Conservation (phyloP, 2,888 invertebrate species). For the Caenorhabditis virilis region DNA sequence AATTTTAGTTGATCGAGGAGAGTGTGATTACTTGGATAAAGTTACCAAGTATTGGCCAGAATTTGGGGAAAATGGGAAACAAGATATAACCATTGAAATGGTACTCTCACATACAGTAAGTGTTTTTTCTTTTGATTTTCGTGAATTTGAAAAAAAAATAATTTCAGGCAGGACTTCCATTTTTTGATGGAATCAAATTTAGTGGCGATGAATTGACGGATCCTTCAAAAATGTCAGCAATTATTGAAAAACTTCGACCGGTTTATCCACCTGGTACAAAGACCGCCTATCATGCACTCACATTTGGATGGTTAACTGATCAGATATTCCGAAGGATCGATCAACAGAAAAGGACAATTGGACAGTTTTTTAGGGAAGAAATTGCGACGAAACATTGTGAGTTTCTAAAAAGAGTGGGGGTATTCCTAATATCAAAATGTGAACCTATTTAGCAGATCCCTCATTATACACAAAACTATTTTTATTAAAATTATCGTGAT, state of each 20-base stretch:
- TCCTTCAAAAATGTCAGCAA: constrained; percentile 60
- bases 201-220: constrained; percentile 60
- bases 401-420: too few species aligned
- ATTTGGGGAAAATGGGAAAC: constrained; percentile 70
- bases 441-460: too few species aligned
- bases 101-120: constrained; percentile 68
- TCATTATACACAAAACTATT: too few species aligned
- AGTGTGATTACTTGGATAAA: constrained; percentile 65
- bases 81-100: constrained; percentile 68
- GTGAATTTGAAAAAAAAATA: not conserved
- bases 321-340: constrained; percentile 67
- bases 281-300: constrained; percentile 69
- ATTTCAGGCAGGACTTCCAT: constrained; percentile 68
- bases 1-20: constrained; percentile 68
- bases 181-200: constrained; percentile 58
- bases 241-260: constrained; percentile 67
- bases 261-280: constrained; percentile 66
- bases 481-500: too few species aligned
- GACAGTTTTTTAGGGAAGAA: constrained; percentile 58
- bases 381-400: constrained; percentile 39
- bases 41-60: constrained; percentile 70
- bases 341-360: constrained; percentile 66
- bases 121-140: not conserved
- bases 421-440: too few species aligned
- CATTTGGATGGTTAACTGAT: constrained; percentile 69